Evolutionary conservation across 2,797 vertebrate genomes (phyloP).

Genomic region (Betta splendens): DNA sequence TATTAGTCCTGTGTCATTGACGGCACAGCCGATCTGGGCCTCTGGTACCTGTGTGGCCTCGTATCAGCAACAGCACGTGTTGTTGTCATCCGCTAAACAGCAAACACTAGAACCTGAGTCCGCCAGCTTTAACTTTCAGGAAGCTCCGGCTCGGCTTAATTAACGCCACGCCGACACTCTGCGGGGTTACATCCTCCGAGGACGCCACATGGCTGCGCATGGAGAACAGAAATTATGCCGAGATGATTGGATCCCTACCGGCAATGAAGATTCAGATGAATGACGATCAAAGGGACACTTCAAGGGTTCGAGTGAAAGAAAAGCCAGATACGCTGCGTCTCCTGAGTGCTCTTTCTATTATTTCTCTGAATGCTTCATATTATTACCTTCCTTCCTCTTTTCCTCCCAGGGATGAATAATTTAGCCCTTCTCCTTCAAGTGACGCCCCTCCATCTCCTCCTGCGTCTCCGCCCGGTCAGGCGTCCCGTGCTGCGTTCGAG

Average conservation of each 20-base stretch:
- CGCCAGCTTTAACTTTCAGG: not conserved
- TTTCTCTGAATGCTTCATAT: slow-evolving; percentile 1
- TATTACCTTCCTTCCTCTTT: not conserved
- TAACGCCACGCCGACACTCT: not conserved
- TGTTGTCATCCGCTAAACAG: not conserved
- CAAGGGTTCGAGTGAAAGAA: slow-evolving; percentile 7
- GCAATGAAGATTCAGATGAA: slow-evolving; percentile 1
- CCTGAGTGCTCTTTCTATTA: slow-evolving; percentile 13
- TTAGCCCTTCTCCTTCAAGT: slow-evolving; percentile 14
- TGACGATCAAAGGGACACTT: slow-evolving; percentile 18
- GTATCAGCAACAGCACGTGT: not conserved
- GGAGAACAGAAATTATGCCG: not conserved
- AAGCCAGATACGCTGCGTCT: slow-evolving; percentile 23
- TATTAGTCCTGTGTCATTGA: slow-evolving; percentile 4
- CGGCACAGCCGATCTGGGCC: not conserved
- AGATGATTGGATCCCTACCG: slow-evolving; percentile 14
- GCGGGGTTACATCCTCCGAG: slow-evolving; percentile 13
- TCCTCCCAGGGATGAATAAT: slow-evolving; percentile 54
- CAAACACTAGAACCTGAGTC: slow-evolving; percentile 6
- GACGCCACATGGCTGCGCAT: not conserved
- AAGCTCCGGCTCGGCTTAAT: slow-evolving; percentile 17
- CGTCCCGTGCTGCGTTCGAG: slow-evolving; percentile 24
- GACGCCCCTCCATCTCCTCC: not conserved
- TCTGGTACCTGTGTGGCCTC: not conserved
- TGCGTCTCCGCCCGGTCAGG: slow-evolving; percentile 5